Conservation (phyloP, 2,888 invertebrate species). For the Lysandra bellargus region DNA sequence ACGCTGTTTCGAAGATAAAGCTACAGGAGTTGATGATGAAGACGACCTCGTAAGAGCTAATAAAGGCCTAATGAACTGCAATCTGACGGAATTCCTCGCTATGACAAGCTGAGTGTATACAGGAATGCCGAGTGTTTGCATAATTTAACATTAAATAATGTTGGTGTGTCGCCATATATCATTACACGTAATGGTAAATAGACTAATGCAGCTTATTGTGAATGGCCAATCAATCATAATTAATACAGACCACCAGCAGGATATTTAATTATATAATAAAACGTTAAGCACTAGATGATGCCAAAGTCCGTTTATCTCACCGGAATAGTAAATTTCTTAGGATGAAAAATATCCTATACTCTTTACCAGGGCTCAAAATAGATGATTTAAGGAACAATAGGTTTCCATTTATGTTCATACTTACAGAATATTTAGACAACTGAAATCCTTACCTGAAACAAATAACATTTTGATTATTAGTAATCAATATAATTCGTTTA, state of each 20-base stretch:
- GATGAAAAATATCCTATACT: too few relatives aligned
- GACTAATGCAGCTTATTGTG: conserved; percentile 7
- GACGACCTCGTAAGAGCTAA: conserved; percentile 14
- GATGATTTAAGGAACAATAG: too few relatives aligned
- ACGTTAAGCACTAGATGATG: neutral
- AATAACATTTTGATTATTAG: neutral
- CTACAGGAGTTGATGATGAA: neutral
- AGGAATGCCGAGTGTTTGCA: conserved; percentile 6
- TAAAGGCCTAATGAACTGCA: conserved; percentile 19
- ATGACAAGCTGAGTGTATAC: conserved; percentile 24
- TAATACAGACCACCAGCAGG: neutral
- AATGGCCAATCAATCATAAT: conserved; percentile 4
- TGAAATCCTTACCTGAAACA: conserved; percentile 11
- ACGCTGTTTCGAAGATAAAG: neutral
- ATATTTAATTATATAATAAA: neutral
- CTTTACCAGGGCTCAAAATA: too few relatives aligned
- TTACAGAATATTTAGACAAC: neutral
- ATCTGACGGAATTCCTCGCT: conserved; percentile 17
- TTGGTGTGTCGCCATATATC: conserved; percentile 16
- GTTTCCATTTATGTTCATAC: neutral
- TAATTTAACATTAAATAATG: conserved; percentile 24
- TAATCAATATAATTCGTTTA: neutral
- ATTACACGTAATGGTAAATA: conserved; percentile 21
- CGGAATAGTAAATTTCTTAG: too few relatives aligned
- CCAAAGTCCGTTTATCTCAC: neutral